Evolutionary conservation across 37 sponge, comb jelly and placozoan species (phyloP).

Genomic region (Oscarella lobularis): DNA sequence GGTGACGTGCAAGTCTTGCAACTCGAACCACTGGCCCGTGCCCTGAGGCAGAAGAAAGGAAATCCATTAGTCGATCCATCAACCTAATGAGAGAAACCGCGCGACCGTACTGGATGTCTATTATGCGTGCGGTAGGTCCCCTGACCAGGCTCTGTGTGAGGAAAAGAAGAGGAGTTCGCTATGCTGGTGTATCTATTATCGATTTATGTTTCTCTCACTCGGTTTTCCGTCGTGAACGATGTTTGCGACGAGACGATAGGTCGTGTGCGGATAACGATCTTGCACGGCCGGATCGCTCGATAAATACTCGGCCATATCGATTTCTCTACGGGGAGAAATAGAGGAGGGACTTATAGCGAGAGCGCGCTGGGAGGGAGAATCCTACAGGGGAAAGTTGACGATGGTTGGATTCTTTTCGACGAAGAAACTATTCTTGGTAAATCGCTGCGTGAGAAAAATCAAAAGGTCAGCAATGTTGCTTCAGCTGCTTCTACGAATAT

Average conservation of each 20-base stretch:
- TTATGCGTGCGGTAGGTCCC: slow-evolving; percentile 81
- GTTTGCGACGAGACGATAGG: slow-evolving; percentile 88
- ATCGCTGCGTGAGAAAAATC: slow-evolving; percentile 46
- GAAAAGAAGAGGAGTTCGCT: background rate
- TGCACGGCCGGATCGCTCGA: slow-evolving; percentile 61
- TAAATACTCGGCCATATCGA: slow-evolving; percentile 92
- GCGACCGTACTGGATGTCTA: slow-evolving; percentile 42
- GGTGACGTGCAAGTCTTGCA: slow-evolving; percentile 96
- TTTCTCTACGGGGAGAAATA: slow-evolving; percentile 30
- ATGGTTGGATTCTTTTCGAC: slow-evolving; percentile 98
- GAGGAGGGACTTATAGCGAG: background rate
- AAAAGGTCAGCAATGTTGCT: background rate
- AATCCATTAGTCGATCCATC: background rate
- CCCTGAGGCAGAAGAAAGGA: slow-evolving; percentile 32
- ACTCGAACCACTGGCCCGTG: slow-evolving; percentile 87
- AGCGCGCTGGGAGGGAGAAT: background rate
- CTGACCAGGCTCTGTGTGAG: slow-evolving; percentile 21
- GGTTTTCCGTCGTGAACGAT: slow-evolving; percentile 93
- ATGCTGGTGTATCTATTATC: background rate
- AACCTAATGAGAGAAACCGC: background rate
- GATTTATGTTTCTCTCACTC: slow-evolving; percentile 12
- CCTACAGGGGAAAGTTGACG: slow-evolving; percentile 95
- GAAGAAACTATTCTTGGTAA: slow-evolving; percentile 94
- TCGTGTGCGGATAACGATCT: slow-evolving; percentile 62
- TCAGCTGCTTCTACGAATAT: background rate